Evolutionary conservation across 2,888 invertebrate genomes (phyloP).

Genomic region (Eilema depressum): DNA sequence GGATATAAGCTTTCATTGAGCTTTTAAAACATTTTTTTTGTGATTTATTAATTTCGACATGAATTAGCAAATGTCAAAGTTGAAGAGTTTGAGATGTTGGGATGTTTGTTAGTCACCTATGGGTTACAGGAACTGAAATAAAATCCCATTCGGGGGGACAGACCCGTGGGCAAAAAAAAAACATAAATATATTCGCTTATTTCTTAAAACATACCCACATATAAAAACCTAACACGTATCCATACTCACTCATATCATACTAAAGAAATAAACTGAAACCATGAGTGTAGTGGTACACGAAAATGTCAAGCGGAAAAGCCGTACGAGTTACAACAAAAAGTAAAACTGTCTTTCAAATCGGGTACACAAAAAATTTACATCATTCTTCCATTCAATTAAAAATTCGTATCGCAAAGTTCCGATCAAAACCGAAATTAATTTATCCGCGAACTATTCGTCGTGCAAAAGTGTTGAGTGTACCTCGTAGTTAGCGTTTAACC

Average conservation of each 20-base stretch:
- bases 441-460: slow-evolving; percentile 41
- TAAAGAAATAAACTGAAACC: background rate
- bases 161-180: too few species aligned
- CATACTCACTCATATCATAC: background rate
- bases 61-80: too few species aligned
- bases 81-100: too few species aligned
- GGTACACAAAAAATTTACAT: background rate
- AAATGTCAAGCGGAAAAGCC: background rate
- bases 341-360: background rate
- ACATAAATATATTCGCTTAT: too few species aligned
- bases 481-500: slow-evolving; percentile 64
- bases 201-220: too few species aligned
- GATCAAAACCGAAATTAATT: slow-evolving; percentile 34
- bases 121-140: too few species aligned
- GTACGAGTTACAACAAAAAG: background rate
- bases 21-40: too few species aligned
- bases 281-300: background rate
- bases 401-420: slow-evolving; percentile 10
- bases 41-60: too few species aligned
- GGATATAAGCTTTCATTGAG: too few species aligned
- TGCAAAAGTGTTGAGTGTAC: slow-evolving; percentile 46
- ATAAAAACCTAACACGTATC: too few species aligned
- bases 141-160: too few species aligned
- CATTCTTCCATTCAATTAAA: slow-evolving; percentile 11
- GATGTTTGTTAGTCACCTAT: too few species aligned